Conservation (phyloP, 1,140 invertebrate species). For the Geopemphigus sp. region DNA sequence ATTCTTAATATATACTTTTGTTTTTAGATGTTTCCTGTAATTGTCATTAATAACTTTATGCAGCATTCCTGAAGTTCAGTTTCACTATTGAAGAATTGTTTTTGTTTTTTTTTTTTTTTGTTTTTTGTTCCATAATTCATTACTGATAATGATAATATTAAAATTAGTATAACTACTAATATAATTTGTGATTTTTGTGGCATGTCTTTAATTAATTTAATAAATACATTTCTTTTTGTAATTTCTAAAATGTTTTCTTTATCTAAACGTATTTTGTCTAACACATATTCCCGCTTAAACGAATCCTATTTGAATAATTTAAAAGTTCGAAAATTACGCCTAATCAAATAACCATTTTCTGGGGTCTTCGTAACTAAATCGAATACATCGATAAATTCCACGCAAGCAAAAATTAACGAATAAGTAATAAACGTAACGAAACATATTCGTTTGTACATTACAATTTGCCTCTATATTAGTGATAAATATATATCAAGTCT, state of each 20-base stretch:
- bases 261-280: too few relatives aligned
- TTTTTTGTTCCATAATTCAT: not conserved
- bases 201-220: not conserved
- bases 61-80: not conserved
- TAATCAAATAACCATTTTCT: too few relatives aligned
- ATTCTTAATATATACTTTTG: not conserved
- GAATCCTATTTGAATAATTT: too few relatives aligned
- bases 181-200: not conserved
- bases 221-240: not conserved
- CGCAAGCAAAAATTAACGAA: not conserved
- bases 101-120: not conserved
- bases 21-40: conserved; percentile 12
- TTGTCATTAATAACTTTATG: not conserved
- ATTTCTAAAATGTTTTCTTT: too few relatives aligned
- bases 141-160: not conserved
- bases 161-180: not conserved
- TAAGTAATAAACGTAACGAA: not conserved
- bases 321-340: too few relatives aligned
- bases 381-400: not conserved
- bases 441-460: too few relatives aligned
- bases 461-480: not conserved
- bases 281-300: too few relatives aligned
- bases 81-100: conserved; percentile 2
- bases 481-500: too few relatives aligned
- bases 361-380: too few relatives aligned